These are phyloP conservation scores for Ditula angustiorana DNA, from an alignment of 2,888 invertebrate species.

Conservation along the genomic window DNA sequence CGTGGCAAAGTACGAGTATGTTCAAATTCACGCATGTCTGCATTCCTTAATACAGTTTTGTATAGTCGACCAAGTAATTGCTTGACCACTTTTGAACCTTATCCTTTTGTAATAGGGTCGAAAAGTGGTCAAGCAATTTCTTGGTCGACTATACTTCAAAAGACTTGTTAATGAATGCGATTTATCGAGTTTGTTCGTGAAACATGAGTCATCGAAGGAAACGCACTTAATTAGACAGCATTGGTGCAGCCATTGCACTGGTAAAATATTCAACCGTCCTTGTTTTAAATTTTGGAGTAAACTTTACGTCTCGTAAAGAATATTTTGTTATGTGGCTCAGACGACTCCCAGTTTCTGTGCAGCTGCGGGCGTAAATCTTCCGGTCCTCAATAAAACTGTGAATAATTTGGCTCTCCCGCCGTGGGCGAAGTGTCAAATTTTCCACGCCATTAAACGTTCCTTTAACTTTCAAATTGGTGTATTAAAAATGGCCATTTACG, in stretches of 20 bases:
- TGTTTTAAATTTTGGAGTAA: background rate
- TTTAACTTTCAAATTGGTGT: constrained; percentile 63
- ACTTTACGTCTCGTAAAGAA: constrained; percentile 12
- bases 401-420: constrained; percentile 67
- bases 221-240: constrained; percentile 14
- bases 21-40: constrained; percentile 1
- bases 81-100: too few relatives aligned
- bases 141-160: constrained; percentile 34
- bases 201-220: constrained; percentile 28
- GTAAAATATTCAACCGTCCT: background rate
- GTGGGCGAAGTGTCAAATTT: constrained; percentile 78
- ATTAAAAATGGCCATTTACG: constrained; percentile 56
- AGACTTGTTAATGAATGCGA: constrained; percentile 31
- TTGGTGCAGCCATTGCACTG: background rate
- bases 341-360: constrained; percentile 35
- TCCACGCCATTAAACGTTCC: constrained; percentile 73
- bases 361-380: constrained; percentile 55
- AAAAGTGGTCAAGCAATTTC: too few relatives aligned
- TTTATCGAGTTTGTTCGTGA: constrained; percentile 34
- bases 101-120: too few relatives aligned
- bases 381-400: constrained; percentile 69
- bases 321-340: constrained; percentile 8
- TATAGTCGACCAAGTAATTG: too few relatives aligned
- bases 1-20: background rate
- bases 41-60: constrained; percentile 29